Percentiles rank a stretch among this genome's conserved stretches.
Conservation (phyloP, 2,113 vertebrate species). For the Lagopus leucura region DNA sequence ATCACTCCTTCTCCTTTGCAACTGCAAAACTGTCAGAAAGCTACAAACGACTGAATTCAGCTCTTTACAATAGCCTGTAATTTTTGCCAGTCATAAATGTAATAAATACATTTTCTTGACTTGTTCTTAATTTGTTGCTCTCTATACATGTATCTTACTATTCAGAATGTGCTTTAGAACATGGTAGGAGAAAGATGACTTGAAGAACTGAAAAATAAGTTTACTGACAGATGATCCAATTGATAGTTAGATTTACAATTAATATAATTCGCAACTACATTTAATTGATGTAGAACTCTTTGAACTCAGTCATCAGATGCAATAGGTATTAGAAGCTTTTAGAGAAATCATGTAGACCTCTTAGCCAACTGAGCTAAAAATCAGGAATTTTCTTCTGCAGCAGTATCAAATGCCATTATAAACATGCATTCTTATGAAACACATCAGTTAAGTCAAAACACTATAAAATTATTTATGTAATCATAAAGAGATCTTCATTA, state of each 20-base stretch:
- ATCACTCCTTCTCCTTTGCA: neutral
- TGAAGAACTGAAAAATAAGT: neutral
- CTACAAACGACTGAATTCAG: neutral
- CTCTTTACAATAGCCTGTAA: neutral
- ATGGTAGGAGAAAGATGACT: neutral
- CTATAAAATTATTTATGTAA: neutral
- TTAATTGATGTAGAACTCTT: neutral
- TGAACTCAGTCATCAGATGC: neutral
- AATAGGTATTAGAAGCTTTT: neutral
- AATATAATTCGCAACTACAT: neutral
- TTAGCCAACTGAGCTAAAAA: neutral
- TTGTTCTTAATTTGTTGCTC: neutral
- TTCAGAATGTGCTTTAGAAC: neutral
- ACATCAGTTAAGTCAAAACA: neutral
- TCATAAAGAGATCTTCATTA: neutral
- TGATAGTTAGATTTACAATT: neutral
- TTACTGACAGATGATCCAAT: neutral
- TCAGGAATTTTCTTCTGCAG: neutral
- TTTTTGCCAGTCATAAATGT: neutral
- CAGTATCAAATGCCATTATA: neutral
- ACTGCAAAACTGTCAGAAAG: neutral
- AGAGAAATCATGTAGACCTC: neutral
- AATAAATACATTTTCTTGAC: neutral
- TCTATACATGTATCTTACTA: neutral
- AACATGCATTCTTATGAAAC: neutral